Conservation (phyloP, 2,797 vertebrate genomes). For the Buphagus erythrorhynchus region DNA sequence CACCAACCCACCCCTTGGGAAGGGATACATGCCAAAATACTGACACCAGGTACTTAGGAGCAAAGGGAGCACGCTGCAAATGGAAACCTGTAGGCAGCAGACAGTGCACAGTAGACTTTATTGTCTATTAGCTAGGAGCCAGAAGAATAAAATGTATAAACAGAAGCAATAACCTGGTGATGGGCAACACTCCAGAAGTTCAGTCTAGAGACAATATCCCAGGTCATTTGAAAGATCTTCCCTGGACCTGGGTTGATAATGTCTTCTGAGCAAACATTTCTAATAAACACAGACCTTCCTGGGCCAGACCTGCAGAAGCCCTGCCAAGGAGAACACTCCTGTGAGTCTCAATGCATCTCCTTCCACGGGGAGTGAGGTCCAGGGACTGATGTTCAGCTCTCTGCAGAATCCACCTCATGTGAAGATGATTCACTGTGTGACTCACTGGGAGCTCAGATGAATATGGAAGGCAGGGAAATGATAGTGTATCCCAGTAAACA, state of each 20-base stretch:
- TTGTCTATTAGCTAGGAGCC: background rate
- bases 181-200: background rate
- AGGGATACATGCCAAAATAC: background rate
- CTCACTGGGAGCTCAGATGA: background rate
- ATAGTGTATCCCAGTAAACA: background rate
- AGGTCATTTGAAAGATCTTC: background rate
- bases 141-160: background rate
- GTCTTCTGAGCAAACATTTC: background rate
- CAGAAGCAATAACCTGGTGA: background rate
- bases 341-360: background rate
- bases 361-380: accelerated
- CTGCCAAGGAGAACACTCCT: background rate
- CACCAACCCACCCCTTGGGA: background rate
- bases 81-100: background rate
- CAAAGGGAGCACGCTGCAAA: background rate
- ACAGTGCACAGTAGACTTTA: background rate
- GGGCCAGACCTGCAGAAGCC: background rate
- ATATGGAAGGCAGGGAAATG: background rate
- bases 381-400: background rate
- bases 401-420: background rate
- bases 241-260: background rate
- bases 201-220: background rate
- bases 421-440: background rate
- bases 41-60: background rate
- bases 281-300: background rate